phyloP scores from a whole-genome alignment of 2,888 invertebrate species.

The Leptinotarsa rubiginosa region DNA sequence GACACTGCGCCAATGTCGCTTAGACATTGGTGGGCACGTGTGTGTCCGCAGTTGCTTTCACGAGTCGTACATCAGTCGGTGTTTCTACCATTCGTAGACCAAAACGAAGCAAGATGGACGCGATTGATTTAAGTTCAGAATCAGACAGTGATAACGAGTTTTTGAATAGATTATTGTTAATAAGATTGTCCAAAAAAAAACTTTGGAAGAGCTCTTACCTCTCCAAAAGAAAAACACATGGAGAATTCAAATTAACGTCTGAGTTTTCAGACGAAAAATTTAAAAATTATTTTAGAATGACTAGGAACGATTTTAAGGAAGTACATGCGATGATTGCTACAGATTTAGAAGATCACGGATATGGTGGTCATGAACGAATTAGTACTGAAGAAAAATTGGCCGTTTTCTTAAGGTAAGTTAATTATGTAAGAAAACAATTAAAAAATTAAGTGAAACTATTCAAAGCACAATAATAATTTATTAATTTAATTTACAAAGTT shows the following conservation, averaged over 20 bases:
- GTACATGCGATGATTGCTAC: slow-evolving; percentile 19
- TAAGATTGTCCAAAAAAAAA: slow-evolving; percentile 18
- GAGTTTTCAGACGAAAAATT: slow-evolving; percentile 21
- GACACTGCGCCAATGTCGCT: too few species aligned
- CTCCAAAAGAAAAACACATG: slow-evolving; percentile 20
- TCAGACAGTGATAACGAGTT: slow-evolving; percentile 21
- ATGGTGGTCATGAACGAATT: slow-evolving; percentile 28
- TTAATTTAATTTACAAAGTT: slow-evolving; percentile 5
- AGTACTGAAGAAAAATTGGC: slow-evolving; percentile 24
- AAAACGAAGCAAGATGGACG: slow-evolving; percentile 1
- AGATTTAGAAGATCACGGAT: slow-evolving; percentile 19
- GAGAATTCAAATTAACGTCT: slow-evolving; percentile 24
- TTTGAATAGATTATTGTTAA: slow-evolving; percentile 9
- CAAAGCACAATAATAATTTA: slow-evolving; percentile 1
- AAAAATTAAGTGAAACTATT: background rate
- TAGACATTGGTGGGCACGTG: too few species aligned
- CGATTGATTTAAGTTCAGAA: slow-evolving; percentile 28
- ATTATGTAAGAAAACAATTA: background rate
- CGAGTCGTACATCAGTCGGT: slow-evolving; percentile 4
- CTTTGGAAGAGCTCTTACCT: slow-evolving; percentile 20
- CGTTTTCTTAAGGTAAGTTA: slow-evolving; percentile 23
- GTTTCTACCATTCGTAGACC: background rate
- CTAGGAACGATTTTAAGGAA: slow-evolving; percentile 21
- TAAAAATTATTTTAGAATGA: slow-evolving; percentile 18
- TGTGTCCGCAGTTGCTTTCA: too few species aligned